These are phyloP conservation scores for Yponomeuta sedellus DNA, from an alignment of 2,888 invertebrate genomes.

Conservation along the genomic window DNA sequence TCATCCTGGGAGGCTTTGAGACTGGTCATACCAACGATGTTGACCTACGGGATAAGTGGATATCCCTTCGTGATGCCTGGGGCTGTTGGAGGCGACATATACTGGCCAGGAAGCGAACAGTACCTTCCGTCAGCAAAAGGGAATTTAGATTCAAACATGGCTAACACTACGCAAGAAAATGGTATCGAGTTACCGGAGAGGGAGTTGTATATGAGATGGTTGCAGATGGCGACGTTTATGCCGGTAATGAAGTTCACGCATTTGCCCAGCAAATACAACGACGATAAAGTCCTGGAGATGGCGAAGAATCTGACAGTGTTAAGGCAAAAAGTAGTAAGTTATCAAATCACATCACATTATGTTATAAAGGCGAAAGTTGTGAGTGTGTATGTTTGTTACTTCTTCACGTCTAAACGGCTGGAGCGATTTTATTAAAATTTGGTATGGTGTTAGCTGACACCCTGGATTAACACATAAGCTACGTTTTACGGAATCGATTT, in stretches of 20 bases:
- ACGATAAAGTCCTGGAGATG: conserved; percentile 84
- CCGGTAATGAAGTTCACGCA: conserved; percentile 95
- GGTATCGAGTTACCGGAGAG: conserved; percentile 80
- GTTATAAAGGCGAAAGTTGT: too few relatives aligned
- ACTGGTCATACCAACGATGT: conserved; percentile 89
- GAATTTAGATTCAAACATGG: conserved; percentile 40
- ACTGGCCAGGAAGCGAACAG: conserved; percentile 77
- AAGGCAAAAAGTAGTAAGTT: conserved; percentile 82
- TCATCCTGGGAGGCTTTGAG: conserved; percentile 92
- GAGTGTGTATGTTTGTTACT: too few relatives aligned
- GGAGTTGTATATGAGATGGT: conserved; percentile 92
- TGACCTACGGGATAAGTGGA: conserved; percentile 92
- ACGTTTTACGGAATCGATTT: too few relatives aligned
- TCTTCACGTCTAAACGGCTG: too few relatives aligned
- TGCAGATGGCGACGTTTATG: conserved; percentile 92
- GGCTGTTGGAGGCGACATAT: conserved; percentile 93
- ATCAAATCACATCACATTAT: too few relatives aligned
- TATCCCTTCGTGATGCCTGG: conserved; percentile 96
- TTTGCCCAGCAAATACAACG: conserved; percentile 91
- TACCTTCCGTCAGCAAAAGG: conserved; percentile 72
- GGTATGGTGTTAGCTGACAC: too few relatives aligned
- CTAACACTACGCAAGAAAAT: conserved; percentile 55
- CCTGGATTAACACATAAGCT: too few relatives aligned
- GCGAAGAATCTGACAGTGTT: conserved; percentile 84
- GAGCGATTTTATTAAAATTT: too few relatives aligned